Base-by-base conservation (phyloP, 53 echinoderm and acorn worm genomes). In the Stichopus horrens region DNA sequence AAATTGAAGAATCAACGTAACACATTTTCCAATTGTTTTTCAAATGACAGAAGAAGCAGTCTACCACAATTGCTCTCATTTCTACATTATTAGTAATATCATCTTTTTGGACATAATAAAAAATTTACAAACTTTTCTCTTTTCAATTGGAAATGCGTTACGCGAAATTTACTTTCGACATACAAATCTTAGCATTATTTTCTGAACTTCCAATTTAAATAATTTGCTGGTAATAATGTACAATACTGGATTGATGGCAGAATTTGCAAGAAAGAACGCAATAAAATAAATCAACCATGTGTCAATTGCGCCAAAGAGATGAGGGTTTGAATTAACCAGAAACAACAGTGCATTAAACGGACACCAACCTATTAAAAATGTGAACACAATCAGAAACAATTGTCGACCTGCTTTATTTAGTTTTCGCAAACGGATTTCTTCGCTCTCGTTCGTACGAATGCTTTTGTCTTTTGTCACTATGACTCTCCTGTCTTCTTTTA, bases 391-490 rank as follows among this genome's bases (percentile, higher is more conserved):
- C 53, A 78, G n/a, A 16, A 78, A 78, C n/a, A 78, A 53, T 53
- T 78, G 78, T 14, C 55, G 53, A 5, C 78, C 78, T 11, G 78
- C 78, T 18, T 78, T 78, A 7, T n/a, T 78, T 6, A 78, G 78
- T 10, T 11, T 23, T 4, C 16, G 78, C n/a, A 78, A 78, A 78
- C 78, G 55, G 14, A 78, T 55, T 54, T 51, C 37, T 16, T 78
- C 51, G 10, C 55, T 78, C 13, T 8, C 78, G 53, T 37, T 78
- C 7, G 53, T 7, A 53, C 55, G 19, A 37, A 37, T 37, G 37
- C 0, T 37, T 37, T 37, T 37, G 37, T 37, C 37, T 37, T 37
- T 2, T 37, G 37, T 37, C 37, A 1, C 37, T 37, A 1, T 37
- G 37, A 37, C 37, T 10, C 8, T 4, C 9, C 11, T 37, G 37